Evolutionary conservation across 2,113 vertebrate genomes (phyloP).

Genomic region (Jacana jacana): DNA sequence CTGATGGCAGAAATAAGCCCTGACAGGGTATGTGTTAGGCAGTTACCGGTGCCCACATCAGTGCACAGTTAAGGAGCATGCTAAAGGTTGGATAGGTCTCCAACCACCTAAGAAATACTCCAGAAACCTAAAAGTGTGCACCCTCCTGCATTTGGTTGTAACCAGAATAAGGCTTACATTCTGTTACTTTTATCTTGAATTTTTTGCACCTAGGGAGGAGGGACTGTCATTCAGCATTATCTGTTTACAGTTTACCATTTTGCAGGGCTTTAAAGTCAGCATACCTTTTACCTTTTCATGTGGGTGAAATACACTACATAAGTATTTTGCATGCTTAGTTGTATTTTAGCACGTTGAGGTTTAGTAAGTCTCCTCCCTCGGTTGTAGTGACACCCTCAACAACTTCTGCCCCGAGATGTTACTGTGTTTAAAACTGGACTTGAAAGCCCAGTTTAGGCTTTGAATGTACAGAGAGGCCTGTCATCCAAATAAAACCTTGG

Average conservation of each 20-base stretch:
- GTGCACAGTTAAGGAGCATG: not conserved
- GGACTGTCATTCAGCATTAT: not conserved
- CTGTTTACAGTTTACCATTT: not conserved
- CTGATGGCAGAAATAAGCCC: not conserved
- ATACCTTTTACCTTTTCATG: not conserved
- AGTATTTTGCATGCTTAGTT: not conserved
- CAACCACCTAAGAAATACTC: not conserved
- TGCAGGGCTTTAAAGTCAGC: not conserved
- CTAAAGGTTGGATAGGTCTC: not conserved
- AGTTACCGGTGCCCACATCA: not conserved
- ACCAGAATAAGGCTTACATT: not conserved
- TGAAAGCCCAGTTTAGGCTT: not conserved
- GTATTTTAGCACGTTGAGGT: not conserved
- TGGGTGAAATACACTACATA: not conserved
- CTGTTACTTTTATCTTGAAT: not conserved
- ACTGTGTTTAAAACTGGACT: not conserved
- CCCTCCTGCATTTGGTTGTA: not conserved
- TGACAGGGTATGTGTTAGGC: not conserved
- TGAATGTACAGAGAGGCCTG: not conserved
- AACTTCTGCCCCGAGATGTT: not conserved
- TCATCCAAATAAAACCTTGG: not conserved
- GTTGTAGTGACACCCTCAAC: not conserved
- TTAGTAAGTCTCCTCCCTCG: not conserved
- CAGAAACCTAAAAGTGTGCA: not conserved
- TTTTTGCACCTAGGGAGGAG: not conserved